Base-by-base conservation (phyloP, 2,797 vertebrate species). In the Caiman crocodilus region DNA sequence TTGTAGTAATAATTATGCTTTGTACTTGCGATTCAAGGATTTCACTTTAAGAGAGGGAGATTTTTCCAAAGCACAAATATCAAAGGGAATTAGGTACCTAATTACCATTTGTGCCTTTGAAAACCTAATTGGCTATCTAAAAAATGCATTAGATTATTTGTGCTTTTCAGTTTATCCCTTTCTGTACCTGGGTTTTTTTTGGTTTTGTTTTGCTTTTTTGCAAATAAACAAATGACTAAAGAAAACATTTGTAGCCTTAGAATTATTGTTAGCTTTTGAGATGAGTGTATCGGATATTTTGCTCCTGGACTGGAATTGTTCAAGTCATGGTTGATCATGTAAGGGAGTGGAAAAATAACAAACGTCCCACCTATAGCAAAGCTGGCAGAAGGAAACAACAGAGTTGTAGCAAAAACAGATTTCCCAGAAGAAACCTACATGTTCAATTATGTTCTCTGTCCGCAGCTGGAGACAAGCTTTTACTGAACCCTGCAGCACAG, bases 241-340 rank as follows among this genome's bases (percentile, higher is more conserved):
- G 4, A 23, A 13, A 6, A 30, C n/a, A 14, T 0, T 1, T 60
- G 32, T 1, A 61, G 4, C 74, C 0, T 20, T 50, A 64, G n/a
- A 95, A 92, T 94, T 95, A 97, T 94, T 35, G 91, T 80, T n/a
- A 92, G 56, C 8, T 90, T 89, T 94, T 95, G 94, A 97, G 90
- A 88, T 82, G 64, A 75, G 65, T 20, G 20, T 14, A 94, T 75
- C 60, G 69, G 14, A 84, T 64, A 79, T 73, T 95, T 90, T 76
- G 14, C 76, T 95, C 80, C 87, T 84, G 61, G 75, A 73, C 78
- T 79, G 26, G 91, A 92, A 61, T 8, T 50, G 16, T 35, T 61
- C 30, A 91, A 93, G 94, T 69, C 32, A 5, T 61, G 83, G 71
- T 85, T 86, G 84, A 89, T 80, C 81, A 84, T 88, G 93, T 82